Conservation (phyloP, 2,113 vertebrate species). For the Alligator mississippiensis region DNA sequence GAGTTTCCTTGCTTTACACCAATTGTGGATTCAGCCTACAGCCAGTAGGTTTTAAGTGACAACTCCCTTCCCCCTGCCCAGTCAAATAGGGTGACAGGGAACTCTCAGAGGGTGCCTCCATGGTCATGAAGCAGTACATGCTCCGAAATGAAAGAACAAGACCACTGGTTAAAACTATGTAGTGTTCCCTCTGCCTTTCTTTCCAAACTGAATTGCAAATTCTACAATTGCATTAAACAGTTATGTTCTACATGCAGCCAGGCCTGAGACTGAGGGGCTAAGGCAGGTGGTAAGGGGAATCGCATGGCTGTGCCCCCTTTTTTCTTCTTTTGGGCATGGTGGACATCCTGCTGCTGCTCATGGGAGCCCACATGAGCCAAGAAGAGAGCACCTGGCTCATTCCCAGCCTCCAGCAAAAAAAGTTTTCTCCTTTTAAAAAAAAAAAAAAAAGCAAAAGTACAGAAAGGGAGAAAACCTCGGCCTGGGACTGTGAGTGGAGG, state of each 20-base stretch:
- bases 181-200: neutral
- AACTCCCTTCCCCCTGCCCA: neutral
- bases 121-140: accelerated
- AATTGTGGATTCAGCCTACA: neutral
- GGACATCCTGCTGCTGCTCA: neutral
- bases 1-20: too few relatives aligned
- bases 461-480: conserved; percentile 8
- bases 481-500: neutral
- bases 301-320: neutral
- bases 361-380: neutral
- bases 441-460: neutral
- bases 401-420: neutral
- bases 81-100: neutral
- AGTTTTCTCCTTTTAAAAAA: neutral
- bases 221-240: too few relatives aligned
- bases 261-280: too few relatives aligned
- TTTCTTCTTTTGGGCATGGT: neutral
- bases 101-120: neutral
- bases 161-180: neutral
- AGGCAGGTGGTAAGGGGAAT: neutral
- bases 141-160: neutral
- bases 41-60: too few relatives aligned
- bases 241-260: too few relatives aligned
- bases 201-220: neutral
- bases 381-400: neutral